phyloP scores from a whole-genome alignment of 1,140 invertebrate species.

The Rhopalosiphum maidis region DNA sequence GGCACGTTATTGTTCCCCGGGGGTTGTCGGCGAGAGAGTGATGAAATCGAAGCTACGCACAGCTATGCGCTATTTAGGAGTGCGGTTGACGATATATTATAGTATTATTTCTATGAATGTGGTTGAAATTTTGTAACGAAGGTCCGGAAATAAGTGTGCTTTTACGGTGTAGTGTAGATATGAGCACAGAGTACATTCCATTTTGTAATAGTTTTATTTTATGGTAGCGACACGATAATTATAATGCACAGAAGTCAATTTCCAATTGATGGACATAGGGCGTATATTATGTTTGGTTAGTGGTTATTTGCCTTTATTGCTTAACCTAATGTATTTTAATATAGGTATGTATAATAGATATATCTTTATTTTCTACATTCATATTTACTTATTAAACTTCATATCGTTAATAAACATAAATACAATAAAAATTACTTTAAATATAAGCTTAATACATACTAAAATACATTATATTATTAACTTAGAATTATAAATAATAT shows the following conservation, averaged over 20 bases:
- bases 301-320: background rate
- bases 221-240: background rate
- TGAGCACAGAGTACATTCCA: background rate
- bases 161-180: no score
- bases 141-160: background rate
- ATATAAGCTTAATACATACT: background rate
- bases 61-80: background rate
- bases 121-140: background rate
- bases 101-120: background rate
- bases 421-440: background rate
- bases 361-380: background rate
- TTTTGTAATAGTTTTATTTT: background rate
- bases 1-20: background rate
- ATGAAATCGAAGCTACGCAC: background rate
- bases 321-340: background rate
- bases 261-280: background rate
- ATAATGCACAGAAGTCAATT: background rate
- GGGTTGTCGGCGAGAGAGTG: no score
- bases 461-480: background rate
- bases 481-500: no score
- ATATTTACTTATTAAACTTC: background rate
- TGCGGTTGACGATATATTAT: background rate
- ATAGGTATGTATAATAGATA: background rate
- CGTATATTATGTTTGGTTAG: background rate
- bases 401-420: no score